Percentiles rank a stretch among this genome's conserved stretches.
Conservation (phyloP, 2,113 vertebrate species). For the Pygoscelis adeliae region DNA sequence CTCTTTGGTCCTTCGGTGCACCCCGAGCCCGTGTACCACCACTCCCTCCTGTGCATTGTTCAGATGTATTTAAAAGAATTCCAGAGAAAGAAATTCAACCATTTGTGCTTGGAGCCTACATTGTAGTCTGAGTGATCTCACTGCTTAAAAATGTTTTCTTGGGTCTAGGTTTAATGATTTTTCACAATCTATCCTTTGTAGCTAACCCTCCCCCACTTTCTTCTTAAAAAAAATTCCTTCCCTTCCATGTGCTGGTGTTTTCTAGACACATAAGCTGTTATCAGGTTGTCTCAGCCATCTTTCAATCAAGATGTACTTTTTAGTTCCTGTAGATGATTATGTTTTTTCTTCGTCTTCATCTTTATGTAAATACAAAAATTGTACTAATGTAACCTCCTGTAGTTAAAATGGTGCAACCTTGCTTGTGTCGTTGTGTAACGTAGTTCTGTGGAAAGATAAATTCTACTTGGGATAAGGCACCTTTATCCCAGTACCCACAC, state of each 20-base stretch:
- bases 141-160: conserved; percentile 41
- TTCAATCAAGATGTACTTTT: conserved; percentile 68
- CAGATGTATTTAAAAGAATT: background rate
- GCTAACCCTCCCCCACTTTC: conserved; percentile 43
- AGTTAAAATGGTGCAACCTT: conserved; percentile 21
- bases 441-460: conserved; percentile 10
- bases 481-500: background rate
- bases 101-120: conserved; percentile 1
- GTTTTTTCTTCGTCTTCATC: conserved; percentile 19
- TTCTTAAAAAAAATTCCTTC: conserved; percentile 26
- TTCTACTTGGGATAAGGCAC: background rate
- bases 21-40: rapidly evolving
- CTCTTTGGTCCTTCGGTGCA: background rate
- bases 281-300: conserved; percentile 61
- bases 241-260: conserved; percentile 53
- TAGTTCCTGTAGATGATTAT: conserved; percentile 40
- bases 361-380: conserved; percentile 55
- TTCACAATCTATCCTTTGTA: conserved; percentile 22
- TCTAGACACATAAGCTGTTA: conserved; percentile 56
- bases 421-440: conserved; percentile 3
- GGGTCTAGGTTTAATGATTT: conserved; percentile 57
- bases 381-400: conserved; percentile 55
- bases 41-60: background rate
- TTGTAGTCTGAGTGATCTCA: conserved; percentile 39
- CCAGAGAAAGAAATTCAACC: background rate